Evolutionary conservation across 1,140 invertebrate genomes (phyloP), one percentile per base, ranked within the genome.

Genomic region (Colletes latitarsis): DNA sequence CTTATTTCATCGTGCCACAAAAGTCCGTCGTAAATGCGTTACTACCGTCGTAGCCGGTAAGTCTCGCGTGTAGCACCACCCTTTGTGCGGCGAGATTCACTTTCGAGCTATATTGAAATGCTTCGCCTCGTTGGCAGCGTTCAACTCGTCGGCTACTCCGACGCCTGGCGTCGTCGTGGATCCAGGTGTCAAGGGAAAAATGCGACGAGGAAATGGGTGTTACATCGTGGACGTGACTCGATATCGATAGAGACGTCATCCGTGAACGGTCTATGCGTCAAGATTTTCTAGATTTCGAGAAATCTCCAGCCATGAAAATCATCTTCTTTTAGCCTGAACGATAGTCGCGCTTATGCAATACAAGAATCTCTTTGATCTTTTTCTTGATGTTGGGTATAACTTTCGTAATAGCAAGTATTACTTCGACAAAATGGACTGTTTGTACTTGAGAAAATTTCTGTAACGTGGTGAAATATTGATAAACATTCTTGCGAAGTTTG

Each of bases 81-180:
- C 53, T 80, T 83, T 41, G 68, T 84, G 41, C 30, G 8, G 15
- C 21, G 43, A 46, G 67, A 72, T 72, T 76, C 68, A 60, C n/a
- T 62, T 49, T 77, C 41, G 12, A 14, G 19, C 53, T 49, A 58
- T 76, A 85, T 82, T 57, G 46, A 74, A 84, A 84, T 58, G 21
- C 53, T 55, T 52, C 69, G 58, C 70, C 68, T 83, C n/a, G 39
- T 60, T 64, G 55, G 19, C 52, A 60, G 60, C 43, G 55, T 62
- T 66, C 3, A 76, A 19, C 49, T 9, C 30, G 3, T 8, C 63
- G 30, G 9, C 52, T 53, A 49, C 21, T 55, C 15, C 39, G 43
- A 60, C 62, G 71, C 52, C 21, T 30, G 41, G 46, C 63, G 63
- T 46, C 60, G 58, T 2, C 41, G 0, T 8, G 6, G 58, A 2